Evolutionary conservation across 2,113 vertebrate genomes (phyloP).

Genomic region (Aptenodytes forsteri): DNA sequence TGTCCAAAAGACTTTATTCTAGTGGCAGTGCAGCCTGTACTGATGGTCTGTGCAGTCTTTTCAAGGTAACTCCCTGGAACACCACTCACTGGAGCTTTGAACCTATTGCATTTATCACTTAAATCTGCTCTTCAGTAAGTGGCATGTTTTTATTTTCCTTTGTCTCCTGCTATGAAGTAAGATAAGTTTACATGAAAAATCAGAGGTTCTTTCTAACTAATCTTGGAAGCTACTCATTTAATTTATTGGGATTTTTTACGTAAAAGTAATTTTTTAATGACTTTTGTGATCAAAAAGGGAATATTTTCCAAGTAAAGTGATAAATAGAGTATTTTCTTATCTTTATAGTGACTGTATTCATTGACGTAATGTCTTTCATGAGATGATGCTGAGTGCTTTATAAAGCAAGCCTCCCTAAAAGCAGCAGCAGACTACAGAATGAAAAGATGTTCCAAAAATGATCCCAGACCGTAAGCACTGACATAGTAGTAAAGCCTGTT

Average conservation of each 20-base stretch:
- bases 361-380: background rate
- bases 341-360: conserved; percentile 2
- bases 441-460: conserved; percentile 2
- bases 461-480: background rate
- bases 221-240: background rate
- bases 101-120: background rate
- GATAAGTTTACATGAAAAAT: background rate
- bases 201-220: background rate
- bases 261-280: background rate
- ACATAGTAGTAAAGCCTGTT: background rate
- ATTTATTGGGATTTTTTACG: background rate
- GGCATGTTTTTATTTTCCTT: background rate
- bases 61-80: background rate
- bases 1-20: background rate
- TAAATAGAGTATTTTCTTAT: background rate
- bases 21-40: background rate
- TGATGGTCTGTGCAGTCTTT: background rate
- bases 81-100: background rate
- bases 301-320: background rate
- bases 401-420: conserved; percentile 5
- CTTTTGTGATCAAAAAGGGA: background rate
- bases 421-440: background rate
- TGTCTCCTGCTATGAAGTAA: background rate
- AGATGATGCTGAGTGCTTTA: background rate
- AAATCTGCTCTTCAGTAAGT: background rate